Percentiles rank a stretch among this genome's conserved stretches.
Conservation (phyloP, 2,888 invertebrate species). For the Conus canariensis region DNA sequence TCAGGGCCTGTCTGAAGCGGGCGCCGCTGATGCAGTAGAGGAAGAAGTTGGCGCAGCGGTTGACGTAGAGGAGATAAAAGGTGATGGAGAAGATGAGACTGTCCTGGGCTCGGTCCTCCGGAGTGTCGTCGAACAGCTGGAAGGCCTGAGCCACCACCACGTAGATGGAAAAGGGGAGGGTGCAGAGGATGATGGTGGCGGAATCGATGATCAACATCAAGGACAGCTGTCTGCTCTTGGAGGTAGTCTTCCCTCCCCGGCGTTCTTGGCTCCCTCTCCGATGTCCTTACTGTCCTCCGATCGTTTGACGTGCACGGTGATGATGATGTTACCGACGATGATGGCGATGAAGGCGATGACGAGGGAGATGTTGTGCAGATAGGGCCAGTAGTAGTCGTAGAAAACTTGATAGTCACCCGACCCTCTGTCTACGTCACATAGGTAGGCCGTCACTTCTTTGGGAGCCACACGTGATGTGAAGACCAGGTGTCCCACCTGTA, state of each 20-base stretch:
- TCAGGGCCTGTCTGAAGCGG: constrained; percentile 60
- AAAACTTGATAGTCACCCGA: constrained; percentile 42
- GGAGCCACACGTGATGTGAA: constrained; percentile 52
- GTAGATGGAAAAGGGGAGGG: constrained; percentile 64
- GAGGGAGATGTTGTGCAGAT: constrained; percentile 63
- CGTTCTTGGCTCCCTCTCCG: constrained; percentile 23
- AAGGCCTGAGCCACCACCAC: constrained; percentile 51
- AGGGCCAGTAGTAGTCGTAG: constrained; percentile 58
- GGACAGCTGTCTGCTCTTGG: constrained; percentile 60
- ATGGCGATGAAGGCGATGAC: constrained; percentile 59
- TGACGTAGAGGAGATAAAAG: constrained; percentile 67
- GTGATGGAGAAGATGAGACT: constrained; percentile 58
- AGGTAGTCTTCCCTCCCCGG: constrained; percentile 42
- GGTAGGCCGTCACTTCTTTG: constrained; percentile 50
- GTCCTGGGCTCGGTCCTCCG: constrained; percentile 46
- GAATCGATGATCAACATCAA: constrained; percentile 67
- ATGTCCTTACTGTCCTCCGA: constrained; percentile 47
- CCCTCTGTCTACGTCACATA: constrained; percentile 58
- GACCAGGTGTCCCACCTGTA: constrained; percentile 59
- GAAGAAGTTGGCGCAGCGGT: constrained; percentile 67
- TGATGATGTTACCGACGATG: constrained; percentile 63
- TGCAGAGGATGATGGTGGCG: constrained; percentile 62
- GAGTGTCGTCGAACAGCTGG: constrained; percentile 38
- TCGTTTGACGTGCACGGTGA: constrained; percentile 55
- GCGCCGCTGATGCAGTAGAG: constrained; percentile 68